Evolutionary conservation across 1,140 invertebrate genomes (phyloP).

Genomic region (Diorhabda sublineata): DNA sequence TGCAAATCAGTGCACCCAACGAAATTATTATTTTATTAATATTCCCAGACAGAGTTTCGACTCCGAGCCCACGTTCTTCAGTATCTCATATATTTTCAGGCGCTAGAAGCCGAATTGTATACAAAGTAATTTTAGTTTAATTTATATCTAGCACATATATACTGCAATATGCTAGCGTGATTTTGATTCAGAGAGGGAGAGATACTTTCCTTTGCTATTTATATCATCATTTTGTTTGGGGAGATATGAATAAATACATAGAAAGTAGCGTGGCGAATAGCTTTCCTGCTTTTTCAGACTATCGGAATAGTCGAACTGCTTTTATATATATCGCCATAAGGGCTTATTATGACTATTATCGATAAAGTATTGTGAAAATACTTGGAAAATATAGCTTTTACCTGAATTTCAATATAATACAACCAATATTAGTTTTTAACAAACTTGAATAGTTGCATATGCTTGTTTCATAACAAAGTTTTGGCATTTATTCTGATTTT

Average conservation of each 20-base stretch:
- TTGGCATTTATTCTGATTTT: no score
- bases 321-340: no score
- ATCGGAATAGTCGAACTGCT: no score
- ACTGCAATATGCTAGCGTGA: not conserved
- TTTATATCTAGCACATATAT: constrained; percentile 3
- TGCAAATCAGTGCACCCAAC: not conserved
- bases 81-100: constrained; percentile 2
- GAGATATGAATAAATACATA: not conserved
- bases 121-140: not conserved
- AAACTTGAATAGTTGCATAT: no score
- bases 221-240: not conserved
- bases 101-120: not conserved
- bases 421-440: no score
- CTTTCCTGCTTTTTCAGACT: no score
- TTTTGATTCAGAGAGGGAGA: constrained; percentile 2
- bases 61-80: not conserved
- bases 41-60: not conserved
- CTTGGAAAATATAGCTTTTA: no score
- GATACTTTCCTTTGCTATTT: constrained; percentile 1
- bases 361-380: no score
- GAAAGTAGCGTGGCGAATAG: not conserved
- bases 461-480: no score
- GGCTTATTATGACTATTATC: no score
- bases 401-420: no score
- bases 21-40: constrained; percentile 3